Base-by-base conservation (phyloP, 1,140 invertebrate species). In the Aphidius gifuensis region DNA sequence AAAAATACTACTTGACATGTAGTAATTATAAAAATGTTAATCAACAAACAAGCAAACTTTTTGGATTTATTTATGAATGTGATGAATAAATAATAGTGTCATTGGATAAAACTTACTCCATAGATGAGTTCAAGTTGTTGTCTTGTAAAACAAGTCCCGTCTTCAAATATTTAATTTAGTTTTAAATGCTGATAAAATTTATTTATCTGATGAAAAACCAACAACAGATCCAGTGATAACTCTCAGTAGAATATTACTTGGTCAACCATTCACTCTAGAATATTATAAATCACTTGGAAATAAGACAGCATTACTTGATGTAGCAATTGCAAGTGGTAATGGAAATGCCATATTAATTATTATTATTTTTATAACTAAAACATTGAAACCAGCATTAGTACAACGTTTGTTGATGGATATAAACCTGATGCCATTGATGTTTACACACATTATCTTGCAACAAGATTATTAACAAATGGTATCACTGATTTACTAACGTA, bases 291-390 rank as follows among this genome's bases (percentile, higher is more conserved):
- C 82, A 42, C 65, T 83, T 8, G 68, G 70, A n/a, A 78, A 74
- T 64, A 85, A 85, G 74, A 83, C 78, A 61, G 66, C 76, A 8
- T 64, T 85, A 8, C 69, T 85, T 7, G 80, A 83, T 68, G 74
- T 73, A 55, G 80, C 82, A n/a, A 76, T 84, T 46, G 67, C 67
- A 57, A 75, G 73, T 58, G 81, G 83, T 48, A 79, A 85, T 79
- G 84, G 83, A 67, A 83, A 85, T 74, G 78, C 82, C 21, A 84
- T 83, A 69, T 68, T 85, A 60, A 76, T 80, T 59, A 82, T 85
- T 71, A 77, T 80, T 50, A 66, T 85, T 59, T 85, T 84, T 67
- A 70, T 85, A 47, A 78, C 72, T 23, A 82, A 78, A 64, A 85
- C 83, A 58, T 70, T 85, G 5, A 84, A 84, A 62, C 71, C 74